These are phyloP conservation scores for Capitulum mitella DNA, from an alignment of 2,888 invertebrate species.

Conservation along the genomic window DNA sequence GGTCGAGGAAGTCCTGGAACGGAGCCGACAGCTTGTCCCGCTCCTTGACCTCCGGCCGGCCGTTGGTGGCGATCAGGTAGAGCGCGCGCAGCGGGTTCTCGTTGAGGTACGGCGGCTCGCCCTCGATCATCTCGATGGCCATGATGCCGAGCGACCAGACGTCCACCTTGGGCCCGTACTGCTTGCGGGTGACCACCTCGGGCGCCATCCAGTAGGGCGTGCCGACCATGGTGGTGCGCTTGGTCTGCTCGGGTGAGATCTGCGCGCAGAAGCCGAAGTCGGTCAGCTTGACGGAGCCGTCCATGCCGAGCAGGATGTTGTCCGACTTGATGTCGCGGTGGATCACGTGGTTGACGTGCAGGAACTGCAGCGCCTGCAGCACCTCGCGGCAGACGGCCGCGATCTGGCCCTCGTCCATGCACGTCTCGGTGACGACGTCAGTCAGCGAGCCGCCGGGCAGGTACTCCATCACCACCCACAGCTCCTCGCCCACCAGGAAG, in stretches of 20 bases:
- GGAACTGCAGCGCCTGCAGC: slow-evolving; percentile 53
- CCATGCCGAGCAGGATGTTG: slow-evolving; percentile 53
- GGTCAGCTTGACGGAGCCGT: slow-evolving; percentile 52
- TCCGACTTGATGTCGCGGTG: slow-evolving; percentile 49
- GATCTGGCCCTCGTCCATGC: slow-evolving; percentile 99
- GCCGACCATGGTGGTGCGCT: slow-evolving; percentile 54
- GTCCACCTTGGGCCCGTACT: slow-evolving; percentile 65
- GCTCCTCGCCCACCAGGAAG: slow-evolving; percentile 77
- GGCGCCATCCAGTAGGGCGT: slow-evolving; percentile 48
- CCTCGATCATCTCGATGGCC: slow-evolving; percentile 96
- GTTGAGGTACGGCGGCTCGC: slow-evolving; percentile 92
- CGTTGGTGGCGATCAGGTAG: slow-evolving; percentile 91
- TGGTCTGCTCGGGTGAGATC: slow-evolving; percentile 52
- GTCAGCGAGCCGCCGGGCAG: slow-evolving; percentile 96
- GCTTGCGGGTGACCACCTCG: slow-evolving; percentile 47
- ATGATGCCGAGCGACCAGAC: slow-evolving; percentile 95
- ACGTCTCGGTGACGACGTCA: slow-evolving; percentile 98
- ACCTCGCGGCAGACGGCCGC: slow-evolving; percentile 76
- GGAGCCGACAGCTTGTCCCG: slow-evolving; percentile 68
- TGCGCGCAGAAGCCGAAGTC: slow-evolving; percentile 57
- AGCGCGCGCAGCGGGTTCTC: slow-evolving; percentile 86
- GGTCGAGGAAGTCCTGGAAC: slow-evolving; percentile 74
- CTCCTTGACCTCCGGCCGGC: slow-evolving; percentile 80
- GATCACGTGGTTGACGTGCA: slow-evolving; percentile 50
- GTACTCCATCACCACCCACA: slow-evolving; percentile 85